Base-by-base conservation (phyloP, 2,113 vertebrate species). In the Eleginops maclovinus region DNA sequence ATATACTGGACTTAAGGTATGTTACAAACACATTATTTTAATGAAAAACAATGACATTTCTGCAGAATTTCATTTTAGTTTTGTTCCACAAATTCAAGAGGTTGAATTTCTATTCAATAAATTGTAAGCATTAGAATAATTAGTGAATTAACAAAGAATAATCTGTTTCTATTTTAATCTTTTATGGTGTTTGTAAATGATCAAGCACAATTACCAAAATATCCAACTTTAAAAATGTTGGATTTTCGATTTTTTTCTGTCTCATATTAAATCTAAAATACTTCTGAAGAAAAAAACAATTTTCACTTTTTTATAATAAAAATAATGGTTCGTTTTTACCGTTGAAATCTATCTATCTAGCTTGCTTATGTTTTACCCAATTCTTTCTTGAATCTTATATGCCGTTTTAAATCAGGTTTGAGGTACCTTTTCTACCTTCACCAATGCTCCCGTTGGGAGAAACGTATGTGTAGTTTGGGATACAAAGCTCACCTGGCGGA, bases 401-500 rank as follows among this genome's bases (percentile, higher is more conserved):
- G 8, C 0, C 8, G 31, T 24, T 21, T 69, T 44, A 14, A 15
- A 46, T 54, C 3, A 5, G 22, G 9, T 28, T 5, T 61, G 47
- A 17, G 16, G 12, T 3, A 31, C 44, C 44, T 21, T 26, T 24
- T 14, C 31, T 28, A 56, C 6, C 19, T 15, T 47, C n/a, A 21
- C 16, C 31, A 13, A 4, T 50, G 16, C 31, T 31, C 31, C 16
- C 7, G 24, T 44, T 55, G 50, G 15, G 14, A 22, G 28, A 49
- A 79, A 22, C 10, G 0, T 0, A n/a, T 6, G 26, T 43, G 43
- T 43, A 7, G 14, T n/a, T 31, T 15, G 2, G 10, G 26, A 9
- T 54, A 16, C 16, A 56, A 17, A 9, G 50, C 93, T 94, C 80
- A 99, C 98, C 97, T 99, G 88, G 98, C 98, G 0, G 98, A 99